phyloP scores from a whole-genome alignment of 2,797 vertebrate genomes.

The Philypnodon macrostomus region DNA sequence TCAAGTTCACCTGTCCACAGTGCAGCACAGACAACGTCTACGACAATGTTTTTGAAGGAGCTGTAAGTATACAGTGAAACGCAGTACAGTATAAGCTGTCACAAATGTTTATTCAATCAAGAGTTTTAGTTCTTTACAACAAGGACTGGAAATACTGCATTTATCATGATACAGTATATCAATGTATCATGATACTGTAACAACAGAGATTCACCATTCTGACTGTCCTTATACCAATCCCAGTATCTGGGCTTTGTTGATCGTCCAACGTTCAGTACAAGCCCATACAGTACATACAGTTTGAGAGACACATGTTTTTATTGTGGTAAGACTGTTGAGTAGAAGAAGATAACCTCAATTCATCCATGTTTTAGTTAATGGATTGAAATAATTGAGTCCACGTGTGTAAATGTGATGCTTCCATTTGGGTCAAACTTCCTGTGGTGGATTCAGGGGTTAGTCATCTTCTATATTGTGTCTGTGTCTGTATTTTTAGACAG shows the following conservation, averaged over 20 bases:
- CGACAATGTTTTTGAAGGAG: constrained; percentile 88
- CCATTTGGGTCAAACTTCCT: constrained; percentile 43
- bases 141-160: too few species aligned
- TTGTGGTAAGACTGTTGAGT: background rate
- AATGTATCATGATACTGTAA: too few species aligned
- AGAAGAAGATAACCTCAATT: background rate
- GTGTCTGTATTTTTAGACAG: constrained; percentile 72
- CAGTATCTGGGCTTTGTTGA: too few species aligned
- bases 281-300: too few species aligned
- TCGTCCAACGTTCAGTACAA: too few species aligned
- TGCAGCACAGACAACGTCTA: constrained; percentile 92
- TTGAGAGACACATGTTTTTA: too few species aligned
- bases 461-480: constrained; percentile 73
- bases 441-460: constrained; percentile 49
- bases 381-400: constrained; percentile 17
- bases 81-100: too few species aligned
- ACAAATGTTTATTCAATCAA: too few species aligned
- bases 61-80: constrained; percentile 78
- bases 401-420: constrained; percentile 14
- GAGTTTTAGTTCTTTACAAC: background rate
- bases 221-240: too few species aligned
- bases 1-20: constrained; percentile 87
- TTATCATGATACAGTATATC: too few species aligned
- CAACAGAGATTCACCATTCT: too few species aligned
- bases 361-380: constrained; percentile 15